Conservation (phyloP, 2,888 invertebrate species). For the Lasioglossum vierecki region DNA sequence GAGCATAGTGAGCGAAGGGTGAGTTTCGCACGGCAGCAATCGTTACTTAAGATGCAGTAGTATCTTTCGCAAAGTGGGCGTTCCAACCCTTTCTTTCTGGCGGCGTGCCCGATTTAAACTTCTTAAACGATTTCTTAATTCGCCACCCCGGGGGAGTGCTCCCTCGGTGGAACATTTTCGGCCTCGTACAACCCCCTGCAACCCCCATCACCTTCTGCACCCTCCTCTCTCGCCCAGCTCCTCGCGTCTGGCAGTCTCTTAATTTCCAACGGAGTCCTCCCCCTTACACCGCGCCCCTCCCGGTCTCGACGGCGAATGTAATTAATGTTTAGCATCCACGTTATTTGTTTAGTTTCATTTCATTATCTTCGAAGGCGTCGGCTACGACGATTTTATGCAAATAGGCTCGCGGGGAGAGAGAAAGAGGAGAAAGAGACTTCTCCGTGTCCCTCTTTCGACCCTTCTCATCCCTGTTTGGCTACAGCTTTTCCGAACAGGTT, state of each 20-base stretch:
- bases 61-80: slow-evolving; percentile 52
- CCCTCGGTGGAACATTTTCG: slow-evolving; percentile 40
- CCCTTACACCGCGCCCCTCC: slow-evolving; percentile 45
- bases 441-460: slow-evolving; percentile 67
- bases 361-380: slow-evolving; percentile 80
- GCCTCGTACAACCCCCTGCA: slow-evolving; percentile 27
- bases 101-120: slow-evolving; percentile 71
- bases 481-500: slow-evolving; percentile 59
- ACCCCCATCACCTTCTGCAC: slow-evolving; percentile 4
- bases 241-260: slow-evolving; percentile 62
- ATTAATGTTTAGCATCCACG: slow-evolving; percentile 83
- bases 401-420: slow-evolving; percentile 65
- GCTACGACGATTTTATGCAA: slow-evolving; percentile 82
- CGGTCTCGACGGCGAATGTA: slow-evolving; percentile 75
- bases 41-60: slow-evolving; percentile 48
- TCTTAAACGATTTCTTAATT: slow-evolving; percentile 76
- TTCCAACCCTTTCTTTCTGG: slow-evolving; percentile 56
- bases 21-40: slow-evolving; percentile 2
- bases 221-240: slow-evolving; percentile 21
- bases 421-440: slow-evolving; percentile 69
- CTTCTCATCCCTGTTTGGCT: slow-evolving; percentile 47
- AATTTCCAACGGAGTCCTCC: slow-evolving; percentile 67
- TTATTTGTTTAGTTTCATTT: slow-evolving; percentile 83
- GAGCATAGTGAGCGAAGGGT: slow-evolving; percentile 20
- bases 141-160: slow-evolving; percentile 51